Evolutionary conservation across 2,888 invertebrate genomes (phyloP).

Genomic region (Mythimna lalbum): DNA sequence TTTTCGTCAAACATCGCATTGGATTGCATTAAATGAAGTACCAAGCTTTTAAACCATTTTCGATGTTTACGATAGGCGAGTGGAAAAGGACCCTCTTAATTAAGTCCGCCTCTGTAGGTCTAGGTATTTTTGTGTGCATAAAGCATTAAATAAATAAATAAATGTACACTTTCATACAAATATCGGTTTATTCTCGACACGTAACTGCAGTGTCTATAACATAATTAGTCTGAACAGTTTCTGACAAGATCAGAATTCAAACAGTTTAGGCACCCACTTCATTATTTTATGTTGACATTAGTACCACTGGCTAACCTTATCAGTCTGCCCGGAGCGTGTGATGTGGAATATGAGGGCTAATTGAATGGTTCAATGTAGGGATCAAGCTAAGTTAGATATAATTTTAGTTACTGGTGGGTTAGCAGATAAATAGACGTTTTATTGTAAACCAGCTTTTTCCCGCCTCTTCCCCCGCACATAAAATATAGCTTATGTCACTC

Average conservation of each 20-base stretch:
- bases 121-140: too few species aligned
- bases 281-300: slow-evolving; percentile 16
- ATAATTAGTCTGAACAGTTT: slow-evolving; percentile 20
- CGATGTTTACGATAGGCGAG: too few species aligned
- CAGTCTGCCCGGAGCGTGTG: not conserved
- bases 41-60: too few species aligned
- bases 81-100: too few species aligned
- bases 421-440: too few species aligned
- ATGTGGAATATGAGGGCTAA: not conserved
- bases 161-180: not conserved
- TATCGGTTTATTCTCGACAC: not conserved
- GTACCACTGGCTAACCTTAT: slow-evolving; percentile 26
- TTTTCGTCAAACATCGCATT: too few species aligned
- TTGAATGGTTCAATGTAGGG: not conserved
- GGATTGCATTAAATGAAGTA: too few species aligned
- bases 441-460: too few species aligned
- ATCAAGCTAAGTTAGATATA: not conserved
- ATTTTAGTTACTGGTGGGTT: slow-evolving; percentile 8
- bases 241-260: slow-evolving; percentile 14
- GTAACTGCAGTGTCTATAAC: slow-evolving; percentile 5
- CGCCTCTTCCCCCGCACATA: too few species aligned
- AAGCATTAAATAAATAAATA: too few species aligned
- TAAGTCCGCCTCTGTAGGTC: too few species aligned
- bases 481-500: too few species aligned
- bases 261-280: slow-evolving; percentile 2